Percentiles rank a stretch among this genome's conserved stretches.
Conservation (phyloP, 2,113 vertebrate genomes). For the Podarcis raffonei region DNA sequence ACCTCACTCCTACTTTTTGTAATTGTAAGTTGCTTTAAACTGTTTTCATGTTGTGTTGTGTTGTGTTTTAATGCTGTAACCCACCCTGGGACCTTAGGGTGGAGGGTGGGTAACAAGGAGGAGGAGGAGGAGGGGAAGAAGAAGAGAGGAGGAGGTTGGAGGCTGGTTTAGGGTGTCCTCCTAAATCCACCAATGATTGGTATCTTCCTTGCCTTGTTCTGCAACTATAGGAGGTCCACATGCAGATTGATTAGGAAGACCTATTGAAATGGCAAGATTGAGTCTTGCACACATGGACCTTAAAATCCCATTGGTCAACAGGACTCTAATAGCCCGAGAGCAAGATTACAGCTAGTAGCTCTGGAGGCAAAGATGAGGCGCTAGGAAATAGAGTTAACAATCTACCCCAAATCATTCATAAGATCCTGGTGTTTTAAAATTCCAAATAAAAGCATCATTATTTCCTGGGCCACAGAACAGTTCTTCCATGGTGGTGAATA, state of each 20-base stretch:
- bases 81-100: background rate
- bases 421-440: background rate
- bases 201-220: too few species aligned
- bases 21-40: too few species aligned
- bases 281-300: background rate
- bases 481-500: background rate
- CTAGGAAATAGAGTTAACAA: background rate
- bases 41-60: too few species aligned
- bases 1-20: too few species aligned
- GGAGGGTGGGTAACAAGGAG: background rate
- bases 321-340: background rate
- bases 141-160: too few species aligned
- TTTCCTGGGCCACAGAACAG: background rate
- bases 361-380: background rate
- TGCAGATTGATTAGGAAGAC: background rate
- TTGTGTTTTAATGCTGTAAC: too few species aligned
- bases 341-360: background rate
- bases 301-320: background rate
- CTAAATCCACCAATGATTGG: too few species aligned
- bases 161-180: too few species aligned
- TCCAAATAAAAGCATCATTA: slow-evolving; percentile 18
- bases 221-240: background rate
- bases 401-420: background rate
- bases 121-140: too few species aligned
- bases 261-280: background rate